Percentiles rank a stretch among this genome's conserved stretches.
Conservation (phyloP, 2,113 vertebrate species). For the Tautogolabrus adspersus region DNA sequence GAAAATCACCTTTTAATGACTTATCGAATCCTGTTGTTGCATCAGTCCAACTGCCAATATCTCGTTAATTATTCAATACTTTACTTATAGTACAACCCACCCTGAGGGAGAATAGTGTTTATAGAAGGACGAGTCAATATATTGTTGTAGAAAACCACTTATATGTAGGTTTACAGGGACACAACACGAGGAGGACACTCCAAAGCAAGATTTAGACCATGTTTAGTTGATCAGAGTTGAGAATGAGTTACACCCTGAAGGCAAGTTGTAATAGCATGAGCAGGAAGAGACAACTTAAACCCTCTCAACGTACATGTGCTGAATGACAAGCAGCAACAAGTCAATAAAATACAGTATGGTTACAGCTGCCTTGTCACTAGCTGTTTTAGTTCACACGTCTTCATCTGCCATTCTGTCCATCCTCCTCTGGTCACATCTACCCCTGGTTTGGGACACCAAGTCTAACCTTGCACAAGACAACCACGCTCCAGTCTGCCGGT, state of each 20-base stretch:
- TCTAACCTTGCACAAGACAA: slow-evolving; percentile 52
- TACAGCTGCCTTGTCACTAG: neutral
- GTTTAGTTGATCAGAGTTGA: neutral
- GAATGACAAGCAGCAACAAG: slow-evolving; percentile 4
- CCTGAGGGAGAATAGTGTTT: neutral
- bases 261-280: neutral
- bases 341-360: neutral
- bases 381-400: neutral
- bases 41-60: neutral
- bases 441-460: slow-evolving; percentile 8
- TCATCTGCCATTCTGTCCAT: slow-evolving; percentile 7
- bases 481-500: slow-evolving; percentile 17
- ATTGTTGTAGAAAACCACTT: neutral
- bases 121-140: neutral
- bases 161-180: neutral
- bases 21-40: neutral
- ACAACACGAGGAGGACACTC: neutral
- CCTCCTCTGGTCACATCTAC: neutral
- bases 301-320: neutral
- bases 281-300: slow-evolving; percentile 5
- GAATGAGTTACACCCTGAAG: neutral
- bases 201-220: neutral
- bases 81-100: neutral
- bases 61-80: slow-evolving; percentile 47
- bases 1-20: slow-evolving; percentile 12